Conservation (phyloP, 1,140 invertebrate species). For the Lerema accius region DNA sequence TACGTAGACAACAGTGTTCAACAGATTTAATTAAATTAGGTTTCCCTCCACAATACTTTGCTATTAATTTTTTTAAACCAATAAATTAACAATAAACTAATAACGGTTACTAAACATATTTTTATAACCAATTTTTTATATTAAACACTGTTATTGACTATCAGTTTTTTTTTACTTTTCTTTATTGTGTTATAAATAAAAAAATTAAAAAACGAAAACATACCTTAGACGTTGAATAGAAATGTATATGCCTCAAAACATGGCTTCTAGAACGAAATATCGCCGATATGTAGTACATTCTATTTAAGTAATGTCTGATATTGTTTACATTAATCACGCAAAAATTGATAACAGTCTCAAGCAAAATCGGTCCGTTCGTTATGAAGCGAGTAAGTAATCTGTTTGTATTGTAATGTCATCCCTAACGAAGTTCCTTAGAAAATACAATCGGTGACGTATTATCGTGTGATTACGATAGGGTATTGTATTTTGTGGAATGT, state of each 20-base stretch:
- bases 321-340: constrained; percentile 39
- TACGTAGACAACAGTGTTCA: no score
- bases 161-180: no score
- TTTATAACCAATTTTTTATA: no score
- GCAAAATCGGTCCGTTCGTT: constrained; percentile 44
- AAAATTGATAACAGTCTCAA: constrained; percentile 47
- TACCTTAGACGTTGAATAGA: constrained; percentile 68
- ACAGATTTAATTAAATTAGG: no score
- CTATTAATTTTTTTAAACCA: no score
- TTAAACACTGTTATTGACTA: no score
- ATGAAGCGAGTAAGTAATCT: constrained; percentile 53
- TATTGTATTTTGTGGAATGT: constrained; percentile 16
- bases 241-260: constrained; percentile 54
- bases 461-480: constrained; percentile 49
- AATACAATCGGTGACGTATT: constrained; percentile 54
- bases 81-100: no score
- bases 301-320: constrained; percentile 37
- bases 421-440: constrained; percentile 49
- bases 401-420: constrained; percentile 46
- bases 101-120: no score
- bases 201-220: constrained; percentile 28
- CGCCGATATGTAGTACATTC: constrained; percentile 64
- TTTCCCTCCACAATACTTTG: no score
- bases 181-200: no score
- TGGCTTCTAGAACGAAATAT: constrained; percentile 56